Evolutionary conservation across 1,140 invertebrate species (phyloP), one percentile per base, ranked within the genome.

Genomic region (Ceratina australensis): DNA sequence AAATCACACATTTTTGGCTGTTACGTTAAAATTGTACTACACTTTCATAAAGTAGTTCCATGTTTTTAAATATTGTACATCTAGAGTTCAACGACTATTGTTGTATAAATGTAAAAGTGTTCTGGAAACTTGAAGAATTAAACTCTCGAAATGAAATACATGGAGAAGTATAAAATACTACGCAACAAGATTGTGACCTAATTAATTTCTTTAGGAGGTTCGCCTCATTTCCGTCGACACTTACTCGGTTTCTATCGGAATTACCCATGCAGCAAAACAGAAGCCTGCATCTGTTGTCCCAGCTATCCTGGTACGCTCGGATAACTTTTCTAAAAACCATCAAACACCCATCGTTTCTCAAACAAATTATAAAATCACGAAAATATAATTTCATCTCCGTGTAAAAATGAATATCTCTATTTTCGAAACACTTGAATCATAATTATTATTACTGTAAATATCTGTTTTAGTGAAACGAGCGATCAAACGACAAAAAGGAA

Each of bases 251-350:
- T 66, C 95, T 93, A 86, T 97, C 96, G 2, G 95, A 95, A 68
- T 95, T 94, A 72, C 96, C 94, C 90, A 97, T 96, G 91, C 97
- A 98, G 90, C 97, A 98, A 86, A 97, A 98, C 0, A 98, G 89
- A 72, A 97, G 91, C 49, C 96, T 93, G 89, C 97, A 97, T 77
- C 97, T 93, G 88, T 97, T 95, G 87, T 98, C 95, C 97, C 97
- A 98, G 85, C 96, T 97, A 87, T 97, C 96, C 92, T 98, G 96
- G 91, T 98, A 98, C 13, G 96, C 96, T 79, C 96, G 93, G 84
- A 97, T 94, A 3, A 98, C 97, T 93, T 98, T 98, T 86, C 97
- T 98, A 90, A 28, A 89, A 89, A 60, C 33, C 16, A 60, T 0
- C n/a, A 47, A 63, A 60, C 18, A 3, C 24, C 5, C 1, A 18